Base-by-base conservation (phyloP, 2,797 vertebrate genomes). In the Pelobates cultripes region DNA sequence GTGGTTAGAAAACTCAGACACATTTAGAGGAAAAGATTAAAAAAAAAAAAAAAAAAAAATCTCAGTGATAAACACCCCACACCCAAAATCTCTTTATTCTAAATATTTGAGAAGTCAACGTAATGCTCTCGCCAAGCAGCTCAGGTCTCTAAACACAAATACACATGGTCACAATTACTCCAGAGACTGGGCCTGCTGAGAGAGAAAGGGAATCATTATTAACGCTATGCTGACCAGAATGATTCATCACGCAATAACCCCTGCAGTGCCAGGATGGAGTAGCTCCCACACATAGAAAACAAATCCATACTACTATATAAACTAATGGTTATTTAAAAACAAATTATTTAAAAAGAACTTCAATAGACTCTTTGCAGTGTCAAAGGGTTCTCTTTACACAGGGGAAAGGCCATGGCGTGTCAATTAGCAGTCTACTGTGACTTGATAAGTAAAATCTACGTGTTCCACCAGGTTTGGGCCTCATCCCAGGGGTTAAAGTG, bases 151-250 rank as follows among this genome's bases (percentile, higher is more conserved):
- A 82, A 84, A 83, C 78, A 87, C 85, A 86, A 77, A 72, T 83
- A 89, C 88, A 92, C 85, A 85, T 90, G 89, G 87, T 90, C 88
- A 87, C 83, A 89, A 91, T 91, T 90, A 90, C 55, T 40, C 53
- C 61, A 10, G 80, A 86, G 77, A 75, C 77, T 17, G 14, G 72
- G 55, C 77, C 82, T 67, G 74, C 67, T 79, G 81, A 57, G 72
- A 75, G 40, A 73, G 63, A 69, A 70, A 69, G 28, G 40, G 69
- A 82, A 55, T 73, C 70, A 68, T 78, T 82, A 68, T 78, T 82
- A 82, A 78, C 70, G 51, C 75, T 82, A 12, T 61, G 42, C 60
- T 78, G 69, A 60, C 81, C n/a, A 67, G 61, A 47, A 42, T 28
- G 17, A 55, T 17, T 60, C 14, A 45, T 42, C 63, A 3, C 61